These are phyloP conservation scores for Heliconius ethilla DNA, from an alignment of 2,888 invertebrate genomes.

Conservation along the genomic window DNA sequence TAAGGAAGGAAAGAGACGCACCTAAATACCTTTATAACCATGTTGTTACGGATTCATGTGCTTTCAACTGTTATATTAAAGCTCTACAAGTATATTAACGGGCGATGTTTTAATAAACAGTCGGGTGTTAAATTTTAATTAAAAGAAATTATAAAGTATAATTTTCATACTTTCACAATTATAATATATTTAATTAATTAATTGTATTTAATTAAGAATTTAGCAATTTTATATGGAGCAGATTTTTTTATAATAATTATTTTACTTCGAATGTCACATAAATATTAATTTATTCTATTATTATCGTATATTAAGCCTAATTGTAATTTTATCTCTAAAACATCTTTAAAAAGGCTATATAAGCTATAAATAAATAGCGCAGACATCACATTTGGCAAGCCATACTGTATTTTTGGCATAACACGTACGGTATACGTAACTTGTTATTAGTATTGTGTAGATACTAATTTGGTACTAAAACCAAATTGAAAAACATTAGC, in stretches of 20 bases:
- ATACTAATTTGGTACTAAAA: constrained; percentile 21
- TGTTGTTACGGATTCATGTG: constrained; percentile 6
- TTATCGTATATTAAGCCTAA: constrained; percentile 14
- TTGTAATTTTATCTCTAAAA: constrained; percentile 11
- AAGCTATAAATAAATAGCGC: constrained; percentile 34
- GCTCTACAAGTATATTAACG: constrained; percentile 9
- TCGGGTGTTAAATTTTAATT: constrained; percentile 1
- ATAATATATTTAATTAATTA: too few species aligned
- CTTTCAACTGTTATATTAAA: constrained; percentile 17
- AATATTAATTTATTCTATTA: too few species aligned
- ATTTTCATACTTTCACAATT: constrained; percentile 6
- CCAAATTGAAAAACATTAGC: constrained; percentile 3
- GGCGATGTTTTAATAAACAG: constrained; percentile 7
- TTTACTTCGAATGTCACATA: too few species aligned
- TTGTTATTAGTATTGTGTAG: constrained; percentile 23
- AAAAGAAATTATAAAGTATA: constrained; percentile 8
- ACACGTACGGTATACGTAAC: constrained; percentile 8
- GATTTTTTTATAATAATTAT: background rate
- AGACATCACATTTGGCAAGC: constrained; percentile 38
- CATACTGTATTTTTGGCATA: constrained; percentile 36
- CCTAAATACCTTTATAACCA: constrained; percentile 2
- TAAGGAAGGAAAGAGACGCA: constrained; percentile 8
- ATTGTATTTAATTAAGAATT: background rate
- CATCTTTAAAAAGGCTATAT: constrained; percentile 27
- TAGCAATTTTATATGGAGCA: background rate